Evolutionary conservation across 2,113 vertebrate species (phyloP).

Genomic region (Sturnira hondurensis): DNA sequence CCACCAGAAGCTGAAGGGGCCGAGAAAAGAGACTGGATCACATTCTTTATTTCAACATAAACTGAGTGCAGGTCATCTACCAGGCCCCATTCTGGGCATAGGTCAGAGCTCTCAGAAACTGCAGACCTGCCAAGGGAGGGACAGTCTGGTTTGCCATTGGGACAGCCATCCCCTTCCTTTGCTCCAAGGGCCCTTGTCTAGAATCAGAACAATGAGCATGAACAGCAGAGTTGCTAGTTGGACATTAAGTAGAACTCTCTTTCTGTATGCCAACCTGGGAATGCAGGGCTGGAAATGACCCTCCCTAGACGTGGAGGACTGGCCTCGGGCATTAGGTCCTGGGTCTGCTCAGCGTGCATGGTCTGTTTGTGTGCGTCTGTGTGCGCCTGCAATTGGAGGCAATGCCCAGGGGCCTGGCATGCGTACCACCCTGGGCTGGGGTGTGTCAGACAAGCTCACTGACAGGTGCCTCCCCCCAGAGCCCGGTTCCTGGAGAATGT

Average conservation of each 20-base stretch:
- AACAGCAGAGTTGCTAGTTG: background rate
- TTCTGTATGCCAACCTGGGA: background rate
- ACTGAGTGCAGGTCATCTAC: background rate
- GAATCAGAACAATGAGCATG: background rate
- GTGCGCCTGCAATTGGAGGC: conserved; percentile 47
- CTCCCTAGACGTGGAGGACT: background rate
- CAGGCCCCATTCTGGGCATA: background rate
- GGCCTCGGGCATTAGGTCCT: background rate
- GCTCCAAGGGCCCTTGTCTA: background rate
- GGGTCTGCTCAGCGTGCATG: conserved; percentile 60
- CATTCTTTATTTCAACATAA: background rate
- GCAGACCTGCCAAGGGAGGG: background rate
- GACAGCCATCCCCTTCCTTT: background rate
- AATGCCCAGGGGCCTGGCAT: conserved; percentile 31
- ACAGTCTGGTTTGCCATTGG: background rate
- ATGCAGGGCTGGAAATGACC: background rate
- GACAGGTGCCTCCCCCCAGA: conserved; percentile 80
- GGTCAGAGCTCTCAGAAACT: conserved; percentile 1
- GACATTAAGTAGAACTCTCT: background rate
- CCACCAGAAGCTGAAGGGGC: background rate
- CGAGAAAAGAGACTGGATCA: background rate
- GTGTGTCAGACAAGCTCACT: background rate
- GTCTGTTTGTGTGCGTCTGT: conserved; percentile 36
- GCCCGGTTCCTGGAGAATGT: conserved; percentile 90
- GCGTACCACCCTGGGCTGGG: background rate